Conservation (phyloP, 2,888 invertebrate species). For the Drosophila ezoana region DNA sequence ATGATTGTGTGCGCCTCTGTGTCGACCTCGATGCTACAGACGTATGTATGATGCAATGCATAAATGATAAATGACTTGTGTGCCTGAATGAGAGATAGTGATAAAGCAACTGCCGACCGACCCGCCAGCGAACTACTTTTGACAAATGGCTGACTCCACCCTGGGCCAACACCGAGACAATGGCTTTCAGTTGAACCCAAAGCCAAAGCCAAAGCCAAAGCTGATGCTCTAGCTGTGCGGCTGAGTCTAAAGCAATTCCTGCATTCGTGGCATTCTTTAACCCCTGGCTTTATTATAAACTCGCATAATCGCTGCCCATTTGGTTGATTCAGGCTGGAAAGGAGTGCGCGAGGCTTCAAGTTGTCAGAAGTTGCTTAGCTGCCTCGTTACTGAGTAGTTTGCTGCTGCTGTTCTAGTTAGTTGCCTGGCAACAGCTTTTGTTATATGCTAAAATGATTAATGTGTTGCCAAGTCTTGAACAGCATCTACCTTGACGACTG, state of each 20-base stretch:
- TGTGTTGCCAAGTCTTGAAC: conserved; percentile 37
- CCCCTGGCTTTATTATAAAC: conserved; percentile 73
- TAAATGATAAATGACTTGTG: conserved; percentile 78
- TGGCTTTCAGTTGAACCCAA: conserved; percentile 29
- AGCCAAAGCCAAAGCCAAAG: conserved; percentile 10
- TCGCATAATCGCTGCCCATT: conserved; percentile 74
- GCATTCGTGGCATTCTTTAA: conserved; percentile 22
- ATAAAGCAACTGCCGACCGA: conserved; percentile 63
- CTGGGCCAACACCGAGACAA: conserved; percentile 40
- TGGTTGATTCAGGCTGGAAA: conserved; percentile 24
- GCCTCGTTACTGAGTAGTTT: conserved; percentile 59
- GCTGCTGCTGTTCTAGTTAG: conserved; percentile 14
- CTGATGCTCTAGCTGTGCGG: background rate
- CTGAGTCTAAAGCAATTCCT: conserved; percentile 14
- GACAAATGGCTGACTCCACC: conserved; percentile 65
- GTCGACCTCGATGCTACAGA: conserved; percentile 40
- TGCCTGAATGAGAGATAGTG: conserved; percentile 73
- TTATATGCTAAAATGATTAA: conserved; percentile 77
- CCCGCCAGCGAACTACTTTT: conserved; percentile 66
- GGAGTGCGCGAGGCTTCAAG: conserved; percentile 43
- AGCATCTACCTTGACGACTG: conserved; percentile 33
- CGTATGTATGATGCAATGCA: conserved; percentile 66
- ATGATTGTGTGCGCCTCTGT: conserved; percentile 23
- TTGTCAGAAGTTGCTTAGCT: conserved; percentile 70
- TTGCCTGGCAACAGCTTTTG: conserved; percentile 50